Evolutionary conservation across 2,797 vertebrate genomes (phyloP), one percentile per base, ranked within the genome.

Genomic region (Phaenicophaeus curvirostris): DNA sequence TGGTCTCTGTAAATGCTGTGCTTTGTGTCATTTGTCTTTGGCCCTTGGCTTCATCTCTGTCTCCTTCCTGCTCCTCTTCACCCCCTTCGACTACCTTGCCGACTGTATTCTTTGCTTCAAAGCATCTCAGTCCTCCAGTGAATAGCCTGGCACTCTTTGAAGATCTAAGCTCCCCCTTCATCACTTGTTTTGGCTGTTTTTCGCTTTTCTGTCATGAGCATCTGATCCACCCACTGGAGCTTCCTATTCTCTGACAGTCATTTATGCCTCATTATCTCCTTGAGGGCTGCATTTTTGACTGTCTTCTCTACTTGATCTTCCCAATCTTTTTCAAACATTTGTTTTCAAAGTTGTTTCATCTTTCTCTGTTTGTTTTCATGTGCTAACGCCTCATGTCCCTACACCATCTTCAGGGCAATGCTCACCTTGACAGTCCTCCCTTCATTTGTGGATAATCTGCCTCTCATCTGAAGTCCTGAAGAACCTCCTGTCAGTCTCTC

Each of bases 221-320:
- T 51, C 72, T 85, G 55, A 85, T 96, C 92, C 78, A 90, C 77
- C 79, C 81, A 73, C 55, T 58, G 12, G 73, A 92, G 33, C 88
- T 72, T 63, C 17, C 55, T 79, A 54, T 86, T 93, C 77, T 84
- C 65, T 87, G 86, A 93, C 86, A 87, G 71, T 83, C 75, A 42
- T 97, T 86, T 96, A 90, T 96, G 93, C 91, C 69, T 97, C 91
- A 93, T 96, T 96, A 94, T 96, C 94, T 96, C 73, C 73, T 86
- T 77, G 88, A 94, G 16, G 19, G 59, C 15, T 92, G 81, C 88
- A 83, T 92, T 96, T 97, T 96, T 95, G 83, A 93, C 61, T 87
- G 80, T 69, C 85, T 97, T 93, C 87, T 87, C 53, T 79, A 51
- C 76, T 88, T 85, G 75, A 93, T 94, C 51, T 65, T 76, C 39